These are phyloP conservation scores for Crenuchus spilurus DNA, from an alignment of 2,797 vertebrate species.

Conservation along the genomic window DNA sequence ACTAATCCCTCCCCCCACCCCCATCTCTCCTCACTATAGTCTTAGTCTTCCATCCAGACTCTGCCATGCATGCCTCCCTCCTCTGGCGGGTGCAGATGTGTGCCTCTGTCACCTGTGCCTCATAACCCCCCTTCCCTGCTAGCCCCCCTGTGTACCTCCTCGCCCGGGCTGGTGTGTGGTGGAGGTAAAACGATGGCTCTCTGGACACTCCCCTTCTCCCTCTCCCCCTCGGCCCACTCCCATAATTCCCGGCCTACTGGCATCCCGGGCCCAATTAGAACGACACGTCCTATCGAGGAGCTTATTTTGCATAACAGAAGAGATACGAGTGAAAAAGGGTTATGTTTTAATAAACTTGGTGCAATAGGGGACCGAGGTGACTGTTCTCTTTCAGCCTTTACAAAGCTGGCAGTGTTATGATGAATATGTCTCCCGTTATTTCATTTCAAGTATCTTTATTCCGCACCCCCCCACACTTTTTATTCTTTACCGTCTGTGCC, in stretches of 20 bases:
- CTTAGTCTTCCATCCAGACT: slow-evolving; percentile 54
- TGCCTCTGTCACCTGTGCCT: slow-evolving; percentile 91
- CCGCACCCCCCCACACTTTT: slow-evolving; percentile 10
- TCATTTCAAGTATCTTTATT: slow-evolving; percentile 72
- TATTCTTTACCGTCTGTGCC: slow-evolving; percentile 73
- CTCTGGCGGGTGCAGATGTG: slow-evolving; percentile 87
- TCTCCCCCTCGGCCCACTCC: slow-evolving; percentile 78
- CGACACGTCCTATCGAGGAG: slow-evolving; percentile 92
- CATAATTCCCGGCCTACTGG: slow-evolving; percentile 88
- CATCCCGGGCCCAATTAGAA: slow-evolving; percentile 95
- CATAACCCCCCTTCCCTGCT: slow-evolving; percentile 69
- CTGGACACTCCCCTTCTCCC: slow-evolving; percentile 79
- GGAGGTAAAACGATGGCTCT: slow-evolving; percentile 84
- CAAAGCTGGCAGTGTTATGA: slow-evolving; percentile 86
- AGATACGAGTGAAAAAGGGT: slow-evolving; percentile 88
- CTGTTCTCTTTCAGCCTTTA: slow-evolving; percentile 81
- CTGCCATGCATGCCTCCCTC: slow-evolving; percentile 56
- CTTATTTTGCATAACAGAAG: slow-evolving; percentile 93
- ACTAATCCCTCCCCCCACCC: slow-evolving; percentile 81
- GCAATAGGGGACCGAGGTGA: slow-evolving; percentile 78
- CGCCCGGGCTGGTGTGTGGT: slow-evolving; percentile 84
- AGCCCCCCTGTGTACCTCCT: slow-evolving; percentile 82
- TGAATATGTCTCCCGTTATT: slow-evolving; percentile 86
- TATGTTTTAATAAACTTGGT: slow-evolving; percentile 92
- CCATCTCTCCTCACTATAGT: slow-evolving; percentile 76